A percentile compares a stretch with the other conserved stretches of the same genome.
Evolutionary conservation across 37 sponge, comb jelly and placozoan genomes (phyloP).

Genomic region (Oscarella lobularis): DNA sequence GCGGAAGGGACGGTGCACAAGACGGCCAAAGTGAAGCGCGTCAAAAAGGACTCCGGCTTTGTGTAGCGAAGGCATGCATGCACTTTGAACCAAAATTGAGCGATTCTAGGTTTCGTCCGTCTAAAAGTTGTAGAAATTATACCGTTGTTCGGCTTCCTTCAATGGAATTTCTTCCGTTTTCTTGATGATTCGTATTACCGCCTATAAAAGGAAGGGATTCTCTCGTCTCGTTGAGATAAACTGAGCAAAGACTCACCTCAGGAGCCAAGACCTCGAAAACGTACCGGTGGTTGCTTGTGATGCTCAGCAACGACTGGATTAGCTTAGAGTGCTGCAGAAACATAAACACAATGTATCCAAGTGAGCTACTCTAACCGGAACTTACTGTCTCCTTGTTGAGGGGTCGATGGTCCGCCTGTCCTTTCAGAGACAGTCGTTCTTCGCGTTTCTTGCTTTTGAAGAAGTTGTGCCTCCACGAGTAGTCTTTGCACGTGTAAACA

Average conservation of each 20-base stretch:
- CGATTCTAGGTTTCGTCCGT: too few species aligned
- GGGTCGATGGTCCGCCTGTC: too few species aligned
- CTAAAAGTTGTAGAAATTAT: background rate
- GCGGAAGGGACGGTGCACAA: background rate
- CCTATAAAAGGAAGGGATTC: background rate
- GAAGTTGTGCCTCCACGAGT: too few species aligned
- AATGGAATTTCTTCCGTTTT: background rate
- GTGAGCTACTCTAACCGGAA: too few species aligned
- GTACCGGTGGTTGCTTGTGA: background rate
- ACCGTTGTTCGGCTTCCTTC: background rate
- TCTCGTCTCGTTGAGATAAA: too few species aligned
- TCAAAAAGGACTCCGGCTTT: background rate
- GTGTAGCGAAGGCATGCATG: background rate
- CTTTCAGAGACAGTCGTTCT: too few species aligned
- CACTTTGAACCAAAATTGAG: background rate
- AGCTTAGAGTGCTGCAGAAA: too few species aligned
- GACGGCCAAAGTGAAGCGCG: constrained; percentile 6
- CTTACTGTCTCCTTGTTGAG: too few species aligned
- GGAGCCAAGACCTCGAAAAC: background rate
- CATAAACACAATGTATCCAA: too few species aligned
- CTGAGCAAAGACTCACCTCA: background rate
- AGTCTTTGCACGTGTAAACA: too few species aligned
- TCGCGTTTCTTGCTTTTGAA: too few species aligned
- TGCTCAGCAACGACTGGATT: background rate
- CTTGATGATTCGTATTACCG: background rate